These are phyloP conservation scores for Cladopsammia gracilis DNA, from an alignment of 64 coral and sea anemone genomes.

Conservation along the genomic window DNA sequence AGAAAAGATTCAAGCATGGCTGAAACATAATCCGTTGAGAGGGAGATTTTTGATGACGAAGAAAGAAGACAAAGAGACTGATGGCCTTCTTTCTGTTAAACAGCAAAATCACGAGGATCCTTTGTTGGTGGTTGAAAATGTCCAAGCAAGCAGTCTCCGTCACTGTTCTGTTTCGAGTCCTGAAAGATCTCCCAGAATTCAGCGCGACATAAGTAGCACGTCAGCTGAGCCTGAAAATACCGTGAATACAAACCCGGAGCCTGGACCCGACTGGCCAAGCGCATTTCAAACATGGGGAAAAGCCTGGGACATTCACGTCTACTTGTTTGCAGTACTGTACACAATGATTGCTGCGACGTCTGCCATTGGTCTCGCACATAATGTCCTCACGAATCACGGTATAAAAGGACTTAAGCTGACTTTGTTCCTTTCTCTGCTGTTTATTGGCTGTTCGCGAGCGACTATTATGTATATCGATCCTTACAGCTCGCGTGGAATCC, in stretches of 20 bases:
- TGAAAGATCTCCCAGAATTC: not conserved
- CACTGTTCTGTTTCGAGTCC: not conserved
- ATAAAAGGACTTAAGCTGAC: constrained; percentile 60
- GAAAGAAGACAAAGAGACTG: too few species aligned
- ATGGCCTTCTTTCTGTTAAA: not conserved
- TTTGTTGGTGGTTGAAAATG: not conserved
- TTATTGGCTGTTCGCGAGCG: constrained; percentile 57
- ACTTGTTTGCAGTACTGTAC: constrained; percentile 43
- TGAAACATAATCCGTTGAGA: too few species aligned
- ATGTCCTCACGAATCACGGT: not conserved
- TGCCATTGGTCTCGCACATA: not conserved
- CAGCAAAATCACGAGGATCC: not conserved
- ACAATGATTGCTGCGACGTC: constrained; percentile 1
- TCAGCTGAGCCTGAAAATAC: constrained; percentile 1
- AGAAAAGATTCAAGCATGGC: too few species aligned
- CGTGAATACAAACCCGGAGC: constrained; percentile 40
- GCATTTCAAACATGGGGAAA: constrained; percentile 65
- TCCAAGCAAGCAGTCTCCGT: not conserved
- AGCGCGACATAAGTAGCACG: not conserved
- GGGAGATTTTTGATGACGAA: too few species aligned
- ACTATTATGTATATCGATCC: constrained; percentile 69
- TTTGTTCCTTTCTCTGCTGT: not conserved
- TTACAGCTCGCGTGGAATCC: constrained; percentile 55
- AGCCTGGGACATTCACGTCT: constrained; percentile 75
- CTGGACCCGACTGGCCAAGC: constrained; percentile 62